Evolutionary conservation across 1,140 invertebrate species (phyloP).

Genomic region (Eriosoma lanigerum): DNA sequence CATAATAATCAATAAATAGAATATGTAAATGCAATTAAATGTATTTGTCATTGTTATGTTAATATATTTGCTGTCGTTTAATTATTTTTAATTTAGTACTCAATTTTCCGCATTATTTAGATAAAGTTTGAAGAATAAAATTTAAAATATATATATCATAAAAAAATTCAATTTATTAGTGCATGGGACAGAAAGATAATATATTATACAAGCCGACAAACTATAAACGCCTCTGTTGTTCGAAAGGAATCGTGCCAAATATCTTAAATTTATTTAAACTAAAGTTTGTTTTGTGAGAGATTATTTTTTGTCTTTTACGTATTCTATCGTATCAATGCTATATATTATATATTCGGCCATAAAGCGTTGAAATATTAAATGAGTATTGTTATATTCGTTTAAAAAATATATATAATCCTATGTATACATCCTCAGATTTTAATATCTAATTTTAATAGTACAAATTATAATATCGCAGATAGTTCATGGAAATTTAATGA

Average conservation of each 20-base stretch:
- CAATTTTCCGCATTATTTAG: too few species aligned
- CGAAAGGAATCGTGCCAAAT: constrained; percentile 38
- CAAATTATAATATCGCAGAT: too few species aligned
- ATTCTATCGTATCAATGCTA: neutral
- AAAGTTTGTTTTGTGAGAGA: constrained; percentile 18
- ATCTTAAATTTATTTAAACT: constrained; percentile 1
- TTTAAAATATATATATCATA: constrained; percentile 1
- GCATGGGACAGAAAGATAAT: constrained; percentile 23
- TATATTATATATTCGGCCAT: neutral
- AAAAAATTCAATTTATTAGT: constrained; percentile 32
- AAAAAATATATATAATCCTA: too few species aligned
- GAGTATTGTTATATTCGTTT: too few species aligned
- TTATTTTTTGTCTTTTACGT: constrained; percentile 14
- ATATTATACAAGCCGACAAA: constrained; percentile 18
- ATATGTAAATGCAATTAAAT: too few species aligned
- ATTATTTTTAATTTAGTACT: too few species aligned
- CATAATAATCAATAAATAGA: too few species aligned
- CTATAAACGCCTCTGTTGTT: constrained; percentile 40
- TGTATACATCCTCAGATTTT: too few species aligned
- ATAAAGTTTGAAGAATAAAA: neutral
- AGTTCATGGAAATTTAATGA: too few species aligned
- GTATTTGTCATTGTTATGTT: too few species aligned
- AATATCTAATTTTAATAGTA: too few species aligned
- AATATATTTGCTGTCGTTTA: neutral
- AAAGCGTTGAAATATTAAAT: neutral